Evolutionary conservation across 2,797 vertebrate species (phyloP).

Genomic region (Esox masquinongy): DNA sequence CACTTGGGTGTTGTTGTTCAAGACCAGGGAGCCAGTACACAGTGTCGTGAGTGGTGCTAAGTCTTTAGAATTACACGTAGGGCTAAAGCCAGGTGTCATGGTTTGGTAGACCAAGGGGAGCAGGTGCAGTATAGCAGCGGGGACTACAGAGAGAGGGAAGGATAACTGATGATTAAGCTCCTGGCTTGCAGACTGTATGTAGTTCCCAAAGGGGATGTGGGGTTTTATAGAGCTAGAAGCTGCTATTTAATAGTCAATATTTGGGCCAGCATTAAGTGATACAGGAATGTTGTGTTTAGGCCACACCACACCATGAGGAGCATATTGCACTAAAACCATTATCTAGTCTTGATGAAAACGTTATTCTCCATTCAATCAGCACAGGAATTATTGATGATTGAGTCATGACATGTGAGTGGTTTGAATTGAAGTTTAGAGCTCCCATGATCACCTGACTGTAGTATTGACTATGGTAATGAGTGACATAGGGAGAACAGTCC

Average conservation of each 20-base stretch:
- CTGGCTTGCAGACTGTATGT: not conserved
- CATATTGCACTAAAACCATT: not conserved
- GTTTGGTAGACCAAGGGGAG: not conserved
- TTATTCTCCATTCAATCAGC: not conserved
- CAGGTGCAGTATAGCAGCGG: conserved; percentile 39
- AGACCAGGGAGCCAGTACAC: not conserved
- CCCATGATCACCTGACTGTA: conserved; percentile 28
- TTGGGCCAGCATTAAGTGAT: conserved; percentile 28
- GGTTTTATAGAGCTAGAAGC: not conserved
- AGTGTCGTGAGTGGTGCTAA: not conserved
- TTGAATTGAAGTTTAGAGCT: conserved; percentile 18
- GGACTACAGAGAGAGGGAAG: conserved; percentile 34
- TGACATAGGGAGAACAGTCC: not conserved
- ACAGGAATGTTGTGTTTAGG: conserved; percentile 33
- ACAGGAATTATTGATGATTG: conserved; percentile 49
- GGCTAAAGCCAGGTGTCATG: too few relatives aligned
- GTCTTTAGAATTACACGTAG: not conserved
- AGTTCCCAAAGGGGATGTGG: not conserved
- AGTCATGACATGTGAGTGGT: not conserved
- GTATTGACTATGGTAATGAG: conserved; percentile 10
- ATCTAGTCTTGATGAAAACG: not conserved
- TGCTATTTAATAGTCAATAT: not conserved
- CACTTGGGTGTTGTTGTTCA: conserved; percentile 11
- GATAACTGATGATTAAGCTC: not conserved
- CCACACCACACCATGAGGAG: not conserved